Percentiles rank a stretch among this genome's conserved stretches.
phyloP scores from a whole-genome alignment of 2,888 invertebrate genomes.

The Melitaea athalia region DNA sequence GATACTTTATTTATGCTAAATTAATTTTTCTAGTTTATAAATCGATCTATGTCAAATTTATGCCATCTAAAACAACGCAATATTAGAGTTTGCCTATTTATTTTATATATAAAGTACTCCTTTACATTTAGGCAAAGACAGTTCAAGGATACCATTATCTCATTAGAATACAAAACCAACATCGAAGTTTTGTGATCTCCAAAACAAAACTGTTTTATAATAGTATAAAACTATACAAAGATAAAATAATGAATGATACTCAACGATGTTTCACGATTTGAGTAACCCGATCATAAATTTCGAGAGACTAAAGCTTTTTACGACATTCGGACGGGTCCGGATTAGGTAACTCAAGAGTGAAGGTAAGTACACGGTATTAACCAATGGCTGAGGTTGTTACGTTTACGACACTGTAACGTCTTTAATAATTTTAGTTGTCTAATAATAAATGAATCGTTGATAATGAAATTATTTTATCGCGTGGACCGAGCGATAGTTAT shows the following conservation, averaged over 20 bases:
- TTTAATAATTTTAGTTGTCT: not conserved
- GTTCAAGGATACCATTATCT: too few species aligned
- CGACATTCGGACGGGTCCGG: constrained; percentile 20
- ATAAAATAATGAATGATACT: not conserved
- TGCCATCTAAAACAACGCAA: too few species aligned
- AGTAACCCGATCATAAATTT: constrained; percentile 13
- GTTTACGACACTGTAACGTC: constrained; percentile 11
- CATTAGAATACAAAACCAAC: not conserved
- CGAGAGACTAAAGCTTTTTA: constrained; percentile 22
- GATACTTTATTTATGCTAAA: too few species aligned
- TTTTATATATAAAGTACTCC: too few species aligned
- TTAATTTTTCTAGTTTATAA: too few species aligned
- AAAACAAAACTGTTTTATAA: not conserved
- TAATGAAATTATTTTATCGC: not conserved
- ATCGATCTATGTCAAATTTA: too few species aligned
- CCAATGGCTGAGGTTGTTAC: constrained; percentile 15
- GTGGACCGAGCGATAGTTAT: not conserved
- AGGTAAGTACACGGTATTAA: constrained; percentile 14
- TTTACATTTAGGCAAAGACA: too few species aligned
- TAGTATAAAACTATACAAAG: not conserved
- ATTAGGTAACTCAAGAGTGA: constrained; percentile 19
- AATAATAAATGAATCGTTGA: not conserved
- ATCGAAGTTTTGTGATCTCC: not conserved
- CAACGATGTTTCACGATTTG: constrained; percentile 6
- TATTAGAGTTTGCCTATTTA: too few species aligned